Evolutionary conservation across 1,140 invertebrate genomes (phyloP), one percentile per base, ranked within the genome.

Genomic region (Zaprionus nigranus): DNA sequence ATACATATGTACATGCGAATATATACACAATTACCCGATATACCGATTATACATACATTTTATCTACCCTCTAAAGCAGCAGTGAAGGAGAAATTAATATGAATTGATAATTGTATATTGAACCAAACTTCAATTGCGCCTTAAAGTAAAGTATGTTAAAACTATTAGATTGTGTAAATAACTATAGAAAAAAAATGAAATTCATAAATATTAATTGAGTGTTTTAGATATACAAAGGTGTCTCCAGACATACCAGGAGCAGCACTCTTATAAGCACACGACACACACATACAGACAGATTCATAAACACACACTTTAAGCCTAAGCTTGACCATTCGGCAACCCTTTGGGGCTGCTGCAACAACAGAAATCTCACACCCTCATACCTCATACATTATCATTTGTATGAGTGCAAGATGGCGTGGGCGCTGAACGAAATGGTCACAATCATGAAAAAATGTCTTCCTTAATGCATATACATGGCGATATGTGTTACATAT

Each of bases 391-490:
- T 34, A 20, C 15, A 62, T 20, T 62, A 15, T 22, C 56, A 62
- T 59, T 54, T 22, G 57, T n/a, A 62, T 30, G 43, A 65, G 34
- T 17, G 17, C 40, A 51, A 13, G 68, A 40, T 46, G 46, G 20
- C 58, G 58, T 69, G 49, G 84, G 69, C 66, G 75, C 75, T 69
- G 71, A 74, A 82, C 34, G 30, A 77, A 87, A 91, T 92, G 91
- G 91, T 92, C 91, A 92, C 91, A 92, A 92, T 92, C 91, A 92
- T 91, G 91, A 91, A 92, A 92, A 92, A 92, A 92, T 85, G 91
- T 92, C 91, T 92, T 92, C 91, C 91, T 92, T 86, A 88, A 91
- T 88, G 88, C 84, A 90, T 91, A 90, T 88, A 78, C 78, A 75
- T 61, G 69, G 75, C 88, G 73, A 92, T 88, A 91, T 91, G 84